Percentiles rank a stretch among this genome's conserved stretches.
These are phyloP conservation scores for Ochropacha duplaris DNA, from an alignment of 2,888 invertebrate genomes.

Conservation along the genomic window DNA sequence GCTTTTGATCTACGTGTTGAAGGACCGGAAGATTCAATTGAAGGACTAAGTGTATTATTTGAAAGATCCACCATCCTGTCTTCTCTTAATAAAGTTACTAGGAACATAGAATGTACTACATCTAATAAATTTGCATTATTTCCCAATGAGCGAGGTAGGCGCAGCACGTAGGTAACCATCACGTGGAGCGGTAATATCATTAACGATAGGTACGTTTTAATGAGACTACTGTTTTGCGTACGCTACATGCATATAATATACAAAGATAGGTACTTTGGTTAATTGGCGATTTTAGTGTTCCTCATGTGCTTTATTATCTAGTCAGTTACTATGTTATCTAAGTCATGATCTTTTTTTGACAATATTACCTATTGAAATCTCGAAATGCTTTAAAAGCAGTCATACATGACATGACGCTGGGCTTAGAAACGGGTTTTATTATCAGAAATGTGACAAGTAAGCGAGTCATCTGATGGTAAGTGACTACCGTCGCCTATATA, in stretches of 20 bases:
- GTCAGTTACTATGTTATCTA: too few species aligned
- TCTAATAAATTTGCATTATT: background rate
- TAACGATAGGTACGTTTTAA: constrained; percentile 40
- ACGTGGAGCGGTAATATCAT: constrained; percentile 40
- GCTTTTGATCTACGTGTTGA: too few species aligned
- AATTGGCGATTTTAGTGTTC: constrained; percentile 27
- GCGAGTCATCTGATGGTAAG: too few species aligned
- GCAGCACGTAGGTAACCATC: constrained; percentile 21
- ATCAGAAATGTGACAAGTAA: too few species aligned
- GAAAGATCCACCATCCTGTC: background rate
- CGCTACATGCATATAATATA: constrained; percentile 45
- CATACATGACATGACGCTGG: too few species aligned
- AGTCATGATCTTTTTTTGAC: too few species aligned
- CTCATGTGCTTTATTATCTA: background rate
- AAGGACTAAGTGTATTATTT: background rate
- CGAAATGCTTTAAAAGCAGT: too few species aligned
- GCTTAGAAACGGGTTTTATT: too few species aligned
- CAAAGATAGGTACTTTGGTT: constrained; percentile 47
- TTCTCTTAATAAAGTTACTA: background rate
- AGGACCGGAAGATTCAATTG: too few species aligned
- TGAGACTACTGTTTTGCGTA: constrained; percentile 47
- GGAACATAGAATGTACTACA: background rate
- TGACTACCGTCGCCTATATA: too few species aligned
- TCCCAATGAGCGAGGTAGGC: background rate
- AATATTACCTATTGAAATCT: too few species aligned